These are phyloP conservation scores for Siniperca knerii DNA, from an alignment of 2,113 vertebrate species.

Conservation along the genomic window DNA sequence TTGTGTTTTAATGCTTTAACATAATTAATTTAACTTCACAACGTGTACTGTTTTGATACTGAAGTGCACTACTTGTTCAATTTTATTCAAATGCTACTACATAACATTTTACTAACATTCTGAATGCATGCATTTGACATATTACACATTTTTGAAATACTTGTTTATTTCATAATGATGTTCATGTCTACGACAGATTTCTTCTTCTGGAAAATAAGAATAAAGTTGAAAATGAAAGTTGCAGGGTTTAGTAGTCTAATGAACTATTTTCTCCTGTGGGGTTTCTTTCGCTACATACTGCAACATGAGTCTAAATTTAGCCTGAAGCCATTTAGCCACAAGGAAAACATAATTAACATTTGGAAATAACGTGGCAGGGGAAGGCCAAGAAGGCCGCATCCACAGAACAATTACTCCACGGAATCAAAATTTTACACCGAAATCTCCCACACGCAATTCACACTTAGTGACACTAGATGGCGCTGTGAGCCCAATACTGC, in stretches of 20 bases:
- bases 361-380: no score
- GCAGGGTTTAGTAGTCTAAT: no score
- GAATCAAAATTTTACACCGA: accelerated
- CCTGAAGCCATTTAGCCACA: background rate
- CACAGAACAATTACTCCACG: background rate
- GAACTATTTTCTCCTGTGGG: background rate
- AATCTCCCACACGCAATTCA: background rate
- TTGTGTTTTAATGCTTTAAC: background rate
- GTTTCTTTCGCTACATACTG: background rate
- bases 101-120: no score
- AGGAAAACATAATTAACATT: background rate
- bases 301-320: background rate
- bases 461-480: slow-evolving; percentile 19
- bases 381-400: no score
- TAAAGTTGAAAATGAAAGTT: background rate
- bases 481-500: background rate
- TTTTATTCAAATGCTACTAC: no score
- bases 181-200: background rate
- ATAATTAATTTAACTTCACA: no score
- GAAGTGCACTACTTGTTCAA: no score
- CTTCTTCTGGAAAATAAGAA: background rate
- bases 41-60: background rate
- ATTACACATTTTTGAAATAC: background rate
- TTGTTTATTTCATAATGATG: background rate
- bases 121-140: background rate